Percentiles rank a stretch among this genome's conserved stretches.
Evolutionary conservation across 2,113 vertebrate species (phyloP).

Genomic region (Scolopax mira): DNA sequence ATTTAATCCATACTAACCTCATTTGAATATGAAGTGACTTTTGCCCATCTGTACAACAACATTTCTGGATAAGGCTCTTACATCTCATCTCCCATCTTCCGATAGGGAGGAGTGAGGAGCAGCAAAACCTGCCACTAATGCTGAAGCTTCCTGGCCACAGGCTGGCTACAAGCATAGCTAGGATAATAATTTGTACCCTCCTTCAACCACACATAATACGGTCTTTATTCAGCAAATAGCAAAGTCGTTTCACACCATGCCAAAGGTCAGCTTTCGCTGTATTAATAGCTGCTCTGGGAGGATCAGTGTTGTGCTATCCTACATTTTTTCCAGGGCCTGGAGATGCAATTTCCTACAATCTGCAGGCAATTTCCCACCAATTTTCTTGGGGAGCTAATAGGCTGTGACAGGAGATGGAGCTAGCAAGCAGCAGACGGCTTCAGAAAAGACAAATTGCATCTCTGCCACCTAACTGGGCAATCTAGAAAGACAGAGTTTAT

Average conservation of each 20-base stretch:
- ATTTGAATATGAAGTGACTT: neutral
- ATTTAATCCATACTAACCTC: neutral
- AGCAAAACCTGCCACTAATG: conserved; percentile 35
- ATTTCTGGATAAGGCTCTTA: neutral
- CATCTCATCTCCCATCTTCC: neutral
- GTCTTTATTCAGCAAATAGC: conserved; percentile 79
- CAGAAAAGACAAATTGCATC: conserved; percentile 83
- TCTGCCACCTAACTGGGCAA: conserved; percentile 83
- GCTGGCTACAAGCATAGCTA: conserved; percentile 35
- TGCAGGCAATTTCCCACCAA: conserved; percentile 86
- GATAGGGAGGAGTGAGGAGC: neutral
- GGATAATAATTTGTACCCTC: conserved; percentile 71
- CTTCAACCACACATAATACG: conserved; percentile 74
- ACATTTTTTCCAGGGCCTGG: conserved; percentile 80
- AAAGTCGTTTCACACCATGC: conserved; percentile 75
- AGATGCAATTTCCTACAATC: conserved; percentile 88
- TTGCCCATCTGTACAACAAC: neutral
- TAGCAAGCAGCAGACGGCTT: conserved; percentile 81
- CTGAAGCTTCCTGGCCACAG: conserved; percentile 61
- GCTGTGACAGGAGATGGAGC: conserved; percentile 84
- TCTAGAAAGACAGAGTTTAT: conserved; percentile 80
- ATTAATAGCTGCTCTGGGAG: conserved; percentile 83
- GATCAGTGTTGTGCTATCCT: conserved; percentile 81
- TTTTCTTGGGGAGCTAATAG: conserved; percentile 85
- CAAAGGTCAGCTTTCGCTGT: conserved; percentile 80